Percentiles rank a stretch among this genome's conserved stretches.
These are phyloP conservation scores for Thereva nobilitata DNA, from an alignment of 2,888 invertebrate species.

Conservation along the genomic window DNA sequence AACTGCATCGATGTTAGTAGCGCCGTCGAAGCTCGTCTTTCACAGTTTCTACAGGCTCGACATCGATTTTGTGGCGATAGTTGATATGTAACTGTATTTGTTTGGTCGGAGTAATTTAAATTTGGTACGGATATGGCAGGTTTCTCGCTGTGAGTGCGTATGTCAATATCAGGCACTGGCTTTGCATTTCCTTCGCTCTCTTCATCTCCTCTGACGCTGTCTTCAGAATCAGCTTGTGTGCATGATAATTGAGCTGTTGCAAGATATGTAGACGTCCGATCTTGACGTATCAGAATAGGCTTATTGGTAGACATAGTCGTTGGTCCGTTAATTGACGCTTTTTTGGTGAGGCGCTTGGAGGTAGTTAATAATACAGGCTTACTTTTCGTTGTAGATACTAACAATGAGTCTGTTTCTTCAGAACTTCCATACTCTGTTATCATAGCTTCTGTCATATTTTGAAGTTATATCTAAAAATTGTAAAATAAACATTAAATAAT, in stretches of 20 bases:
- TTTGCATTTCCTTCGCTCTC: constrained; percentile 60
- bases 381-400: constrained; percentile 62
- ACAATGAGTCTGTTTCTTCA: constrained; percentile 81
- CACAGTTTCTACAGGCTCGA: constrained; percentile 69
- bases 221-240: constrained; percentile 76
- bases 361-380: constrained; percentile 53
- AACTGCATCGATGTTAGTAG: constrained; percentile 75
- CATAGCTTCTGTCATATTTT: constrained; percentile 63
- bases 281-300: constrained; percentile 83
- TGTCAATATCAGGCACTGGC: constrained; percentile 49
- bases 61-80: constrained; percentile 68
- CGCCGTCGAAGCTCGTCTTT: constrained; percentile 79
- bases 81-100: constrained; percentile 60
- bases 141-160: constrained; percentile 62
- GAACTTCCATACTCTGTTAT: constrained; percentile 74
- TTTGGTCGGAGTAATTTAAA: constrained; percentile 45
- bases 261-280: constrained; percentile 77
- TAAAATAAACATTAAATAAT: too few species aligned
- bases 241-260: constrained; percentile 71
- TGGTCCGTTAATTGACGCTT: constrained; percentile 54
- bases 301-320: constrained; percentile 63
- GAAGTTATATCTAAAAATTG: constrained; percentile 55
- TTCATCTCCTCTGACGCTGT: constrained; percentile 68
- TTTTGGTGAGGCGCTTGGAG: constrained; percentile 44
- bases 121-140: constrained; percentile 62